These are phyloP conservation scores for Pedicia rivosa DNA, from an alignment of 2,888 invertebrate genomes.

Conservation along the genomic window DNA sequence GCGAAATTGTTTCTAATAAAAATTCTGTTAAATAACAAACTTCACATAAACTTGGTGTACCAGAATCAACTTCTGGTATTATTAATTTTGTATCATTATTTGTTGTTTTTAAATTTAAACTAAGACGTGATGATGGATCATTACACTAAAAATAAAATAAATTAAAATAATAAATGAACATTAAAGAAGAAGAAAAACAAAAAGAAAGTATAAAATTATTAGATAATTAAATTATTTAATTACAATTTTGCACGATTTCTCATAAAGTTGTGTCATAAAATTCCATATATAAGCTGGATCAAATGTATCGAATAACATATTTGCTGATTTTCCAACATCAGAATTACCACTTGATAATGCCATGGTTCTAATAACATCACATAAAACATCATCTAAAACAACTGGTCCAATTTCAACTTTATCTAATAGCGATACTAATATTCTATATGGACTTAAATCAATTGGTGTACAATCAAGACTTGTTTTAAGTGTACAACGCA, in stretches of 20 bases:
- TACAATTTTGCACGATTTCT: conserved; percentile 35
- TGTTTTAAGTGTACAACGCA: conserved; percentile 39
- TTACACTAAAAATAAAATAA: too few relatives aligned
- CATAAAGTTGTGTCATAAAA: conserved; percentile 50
- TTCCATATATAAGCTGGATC: conserved; percentile 80
- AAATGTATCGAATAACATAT: conserved; percentile 64
- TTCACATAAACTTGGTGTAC: conserved; percentile 46
- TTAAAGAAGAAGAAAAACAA: too few relatives aligned
- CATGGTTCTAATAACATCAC: conserved; percentile 54
- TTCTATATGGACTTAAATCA: conserved; percentile 55
- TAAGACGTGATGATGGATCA: too few relatives aligned
- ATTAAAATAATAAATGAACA: too few relatives aligned
- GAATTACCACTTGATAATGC: conserved; percentile 37
- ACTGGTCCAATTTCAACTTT: conserved; percentile 72
- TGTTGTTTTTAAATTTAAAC: too few relatives aligned
- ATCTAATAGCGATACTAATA: conserved; percentile 69
- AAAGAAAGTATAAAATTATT: not conserved
- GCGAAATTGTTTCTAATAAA: conserved; percentile 54
- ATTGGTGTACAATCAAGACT: conserved; percentile 39
- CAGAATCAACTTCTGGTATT: conserved; percentile 40
- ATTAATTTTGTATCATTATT: conserved; percentile 11
- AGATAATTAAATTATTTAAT: conserved; percentile 10
- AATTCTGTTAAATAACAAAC: conserved; percentile 58
- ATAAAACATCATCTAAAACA: conserved; percentile 58
- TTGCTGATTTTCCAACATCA: conserved; percentile 70